A percentile compares a stretch with the other conserved stretches of the same genome.
Evolutionary conservation across 2,797 vertebrate species (phyloP).

Genomic region (Oreochromis grahami): DNA sequence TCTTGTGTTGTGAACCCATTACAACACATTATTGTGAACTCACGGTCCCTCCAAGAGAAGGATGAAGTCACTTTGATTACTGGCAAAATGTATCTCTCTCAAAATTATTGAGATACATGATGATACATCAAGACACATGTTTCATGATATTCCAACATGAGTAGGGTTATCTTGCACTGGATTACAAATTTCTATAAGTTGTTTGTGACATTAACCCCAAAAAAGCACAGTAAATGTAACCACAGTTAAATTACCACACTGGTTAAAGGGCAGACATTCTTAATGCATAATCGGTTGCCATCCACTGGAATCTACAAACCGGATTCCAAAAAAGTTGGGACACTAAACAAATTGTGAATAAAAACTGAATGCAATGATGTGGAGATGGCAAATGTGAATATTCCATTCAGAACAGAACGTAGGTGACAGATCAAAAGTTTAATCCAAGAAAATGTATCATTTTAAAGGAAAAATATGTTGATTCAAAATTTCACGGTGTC

Average conservation of each 20-base stretch:
- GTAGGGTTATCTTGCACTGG: background rate
- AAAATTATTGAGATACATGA: background rate
- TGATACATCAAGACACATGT: background rate
- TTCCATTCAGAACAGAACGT: no score
- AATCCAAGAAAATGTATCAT: no score
- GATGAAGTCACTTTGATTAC: background rate
- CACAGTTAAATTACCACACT: background rate
- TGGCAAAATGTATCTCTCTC: background rate
- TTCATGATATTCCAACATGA: background rate
- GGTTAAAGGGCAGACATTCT: background rate
- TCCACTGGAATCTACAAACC: background rate
- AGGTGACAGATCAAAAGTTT: no score
- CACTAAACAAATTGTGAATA: no score
- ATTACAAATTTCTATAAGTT: background rate
- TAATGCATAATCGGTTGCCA: background rate
- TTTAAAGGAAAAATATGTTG: no score
- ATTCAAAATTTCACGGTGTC: no score
- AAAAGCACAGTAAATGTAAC: background rate
- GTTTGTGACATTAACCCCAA: background rate
- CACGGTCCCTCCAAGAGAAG: background rate
- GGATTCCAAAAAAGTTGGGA: no score
- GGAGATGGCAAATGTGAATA: no score
- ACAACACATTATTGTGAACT: background rate
- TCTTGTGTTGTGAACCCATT: background rate
- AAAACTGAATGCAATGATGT: no score